phyloP scores from a whole-genome alignment of 2,113 vertebrate genomes.

The Forbesichthys papilliferus region DNA sequence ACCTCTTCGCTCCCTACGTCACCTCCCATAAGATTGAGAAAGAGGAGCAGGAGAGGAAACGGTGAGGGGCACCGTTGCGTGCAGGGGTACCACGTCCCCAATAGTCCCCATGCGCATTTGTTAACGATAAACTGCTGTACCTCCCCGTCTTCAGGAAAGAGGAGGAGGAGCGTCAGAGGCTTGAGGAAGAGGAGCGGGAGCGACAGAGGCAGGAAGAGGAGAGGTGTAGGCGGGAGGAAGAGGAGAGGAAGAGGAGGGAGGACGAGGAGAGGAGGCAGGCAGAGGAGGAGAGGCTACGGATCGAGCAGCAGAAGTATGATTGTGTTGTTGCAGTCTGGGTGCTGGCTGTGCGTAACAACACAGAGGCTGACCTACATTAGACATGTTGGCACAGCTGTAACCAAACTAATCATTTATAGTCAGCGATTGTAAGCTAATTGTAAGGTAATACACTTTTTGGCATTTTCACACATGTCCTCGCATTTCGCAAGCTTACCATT shows the following conservation, averaged over 20 bases:
- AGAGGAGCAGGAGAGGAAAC: constrained; percentile 95
- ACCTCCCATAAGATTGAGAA: constrained; percentile 96
- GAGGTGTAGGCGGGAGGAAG: constrained; percentile 83
- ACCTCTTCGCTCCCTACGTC: constrained; percentile 91
- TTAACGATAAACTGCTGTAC: neutral
- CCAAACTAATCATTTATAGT: too few relatives aligned
- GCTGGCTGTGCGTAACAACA: too few relatives aligned
- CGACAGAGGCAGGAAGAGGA: constrained; percentile 90
- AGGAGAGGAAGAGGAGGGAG: constrained; percentile 85
- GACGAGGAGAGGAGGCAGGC: constrained; percentile 87
- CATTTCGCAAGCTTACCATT: too few relatives aligned
- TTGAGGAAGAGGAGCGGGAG: constrained; percentile 89
- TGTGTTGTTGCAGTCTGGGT: too few relatives aligned
- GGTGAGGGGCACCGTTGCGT: constrained; percentile 70
- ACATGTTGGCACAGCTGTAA: too few relatives aligned
- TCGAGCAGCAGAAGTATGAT: constrained; percentile 96
- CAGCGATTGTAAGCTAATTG: too few relatives aligned
- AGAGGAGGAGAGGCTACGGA: constrained; percentile 90
- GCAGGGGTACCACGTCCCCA: neutral
- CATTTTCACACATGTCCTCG: too few relatives aligned
- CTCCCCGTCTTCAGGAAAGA: constrained; percentile 79
- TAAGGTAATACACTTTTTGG: too few relatives aligned
- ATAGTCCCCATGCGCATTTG: neutral
- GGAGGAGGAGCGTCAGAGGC: constrained; percentile 87
- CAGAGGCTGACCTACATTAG: too few relatives aligned